Percentiles rank a stretch among this genome's conserved stretches.
Evolutionary conservation across 2,797 vertebrate species (phyloP).

Genomic region (Sebastes dallii): DNA sequence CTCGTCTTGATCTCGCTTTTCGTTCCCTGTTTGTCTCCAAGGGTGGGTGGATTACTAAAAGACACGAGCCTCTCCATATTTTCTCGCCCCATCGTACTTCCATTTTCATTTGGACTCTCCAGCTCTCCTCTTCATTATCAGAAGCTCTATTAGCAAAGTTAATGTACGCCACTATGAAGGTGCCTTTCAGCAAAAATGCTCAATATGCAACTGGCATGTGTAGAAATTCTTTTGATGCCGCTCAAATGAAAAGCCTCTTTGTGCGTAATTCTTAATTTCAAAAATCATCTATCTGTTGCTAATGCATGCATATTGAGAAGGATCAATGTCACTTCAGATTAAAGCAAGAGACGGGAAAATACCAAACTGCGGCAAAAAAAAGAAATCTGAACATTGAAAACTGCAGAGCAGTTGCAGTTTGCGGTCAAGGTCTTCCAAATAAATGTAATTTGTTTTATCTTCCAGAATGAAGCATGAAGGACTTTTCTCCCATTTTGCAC

Average conservation of each 20-base stretch:
- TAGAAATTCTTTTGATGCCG: slow-evolving; percentile 31
- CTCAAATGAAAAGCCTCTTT: slow-evolving; percentile 44
- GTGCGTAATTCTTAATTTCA: slow-evolving; percentile 46
- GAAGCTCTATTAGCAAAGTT: slow-evolving; percentile 54
- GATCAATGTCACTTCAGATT: slow-evolving; percentile 66
- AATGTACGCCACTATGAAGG: slow-evolving; percentile 30
- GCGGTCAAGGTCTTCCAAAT: slow-evolving; percentile 56
- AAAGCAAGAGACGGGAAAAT: slow-evolving; percentile 11
- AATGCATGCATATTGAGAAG: slow-evolving; percentile 39
- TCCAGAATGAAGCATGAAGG: slow-evolving; percentile 70
- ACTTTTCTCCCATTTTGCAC: slow-evolving; percentile 59
- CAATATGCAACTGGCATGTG: not conserved
- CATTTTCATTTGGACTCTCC: not conserved
- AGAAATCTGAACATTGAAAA: slow-evolving; percentile 14
- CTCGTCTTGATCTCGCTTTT: slow-evolving; percentile 6
- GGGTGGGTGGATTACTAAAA: slow-evolving; percentile 25
- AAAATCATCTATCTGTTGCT: slow-evolving; percentile 31
- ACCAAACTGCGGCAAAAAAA: not conserved
- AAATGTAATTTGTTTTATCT: slow-evolving; percentile 59
- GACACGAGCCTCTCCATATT: not conserved
- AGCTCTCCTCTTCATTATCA: slow-evolving; percentile 33
- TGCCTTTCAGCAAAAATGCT: slow-evolving; percentile 48
- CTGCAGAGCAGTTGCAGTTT: slow-evolving; percentile 12
- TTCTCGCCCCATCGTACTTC: not conserved
- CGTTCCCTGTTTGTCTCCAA: slow-evolving; percentile 14